Evolutionary conservation across 2,113 vertebrate species (phyloP).

Genomic region (Spermophilus dauricus): DNA sequence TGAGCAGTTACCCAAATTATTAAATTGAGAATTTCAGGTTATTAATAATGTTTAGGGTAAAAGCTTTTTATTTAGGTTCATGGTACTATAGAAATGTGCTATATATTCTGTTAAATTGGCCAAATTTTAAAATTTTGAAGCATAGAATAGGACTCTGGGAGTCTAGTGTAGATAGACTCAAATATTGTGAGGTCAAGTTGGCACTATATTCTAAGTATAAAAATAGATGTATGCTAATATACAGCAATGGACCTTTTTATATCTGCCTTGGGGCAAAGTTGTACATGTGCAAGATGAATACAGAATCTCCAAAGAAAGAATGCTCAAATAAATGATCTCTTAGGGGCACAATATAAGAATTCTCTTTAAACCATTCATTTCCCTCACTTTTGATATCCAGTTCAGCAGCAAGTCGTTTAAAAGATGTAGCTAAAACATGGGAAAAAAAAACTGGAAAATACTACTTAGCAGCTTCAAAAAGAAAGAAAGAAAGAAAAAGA

Average conservation of each 20-base stretch:
- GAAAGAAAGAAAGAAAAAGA: too few species aligned
- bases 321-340: background rate
- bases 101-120: accelerated
- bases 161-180: accelerated
- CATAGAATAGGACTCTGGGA: accelerated
- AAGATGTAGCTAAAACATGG: background rate
- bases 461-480: background rate
- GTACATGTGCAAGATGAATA: too few species aligned
- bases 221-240: accelerated
- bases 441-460: background rate
- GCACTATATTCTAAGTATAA: background rate
- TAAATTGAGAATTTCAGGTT: background rate
- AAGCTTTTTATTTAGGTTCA: background rate
- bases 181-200: background rate
- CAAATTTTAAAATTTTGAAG: background rate
- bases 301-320: background rate
- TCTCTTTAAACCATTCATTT: background rate
- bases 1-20: background rate
- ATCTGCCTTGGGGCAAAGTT: too few species aligned
- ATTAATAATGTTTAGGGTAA: background rate
- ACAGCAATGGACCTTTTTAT: accelerated
- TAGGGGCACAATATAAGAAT: accelerated
- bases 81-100: background rate
- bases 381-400: background rate
- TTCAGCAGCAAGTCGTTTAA: background rate